Conservation (phyloP, 2,888 invertebrate species). For the Melolontha melolontha region DNA sequence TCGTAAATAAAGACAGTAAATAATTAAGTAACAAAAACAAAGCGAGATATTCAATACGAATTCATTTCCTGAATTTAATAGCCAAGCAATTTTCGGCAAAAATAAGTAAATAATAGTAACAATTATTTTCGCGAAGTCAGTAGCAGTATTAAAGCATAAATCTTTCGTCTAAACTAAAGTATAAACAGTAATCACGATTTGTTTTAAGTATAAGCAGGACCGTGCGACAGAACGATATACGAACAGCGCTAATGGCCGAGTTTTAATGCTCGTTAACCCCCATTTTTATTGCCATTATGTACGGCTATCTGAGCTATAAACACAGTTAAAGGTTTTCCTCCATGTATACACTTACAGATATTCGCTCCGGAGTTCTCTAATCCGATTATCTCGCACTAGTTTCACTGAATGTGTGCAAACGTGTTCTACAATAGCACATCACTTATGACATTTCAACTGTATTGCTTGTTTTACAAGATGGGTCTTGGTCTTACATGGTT, state of each 20-base stretch:
- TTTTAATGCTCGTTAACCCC: slow-evolving; percentile 54
- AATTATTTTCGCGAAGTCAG: slow-evolving; percentile 25
- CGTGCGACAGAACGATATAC: slow-evolving; percentile 48
- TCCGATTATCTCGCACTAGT: slow-evolving; percentile 40
- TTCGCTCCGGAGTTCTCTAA: slow-evolving; percentile 37
- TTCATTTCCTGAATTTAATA: too few relatives aligned
- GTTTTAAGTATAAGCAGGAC: slow-evolving; percentile 45
- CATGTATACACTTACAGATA: slow-evolving; percentile 40
- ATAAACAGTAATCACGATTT: slow-evolving; percentile 42
- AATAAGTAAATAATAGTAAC: neutral
- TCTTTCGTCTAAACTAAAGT: slow-evolving; percentile 40
- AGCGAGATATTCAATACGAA: too few relatives aligned
- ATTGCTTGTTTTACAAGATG: slow-evolving; percentile 19
- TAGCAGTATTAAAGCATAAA: slow-evolving; percentile 36
- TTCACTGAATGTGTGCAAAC: slow-evolving; percentile 27
- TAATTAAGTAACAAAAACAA: too few relatives aligned
- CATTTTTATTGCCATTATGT: slow-evolving; percentile 53
- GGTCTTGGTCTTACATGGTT: slow-evolving; percentile 15
- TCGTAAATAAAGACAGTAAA: too few relatives aligned
- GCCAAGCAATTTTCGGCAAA: too few relatives aligned
- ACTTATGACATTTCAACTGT: slow-evolving; percentile 28
- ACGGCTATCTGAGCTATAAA: slow-evolving; percentile 49
- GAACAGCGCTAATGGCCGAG: slow-evolving; percentile 52
- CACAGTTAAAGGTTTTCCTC: slow-evolving; percentile 45
- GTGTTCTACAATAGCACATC: slow-evolving; percentile 8